phyloP scores from a whole-genome alignment of 2,888 invertebrate genomes.

The Cephus nigrinus region DNA sequence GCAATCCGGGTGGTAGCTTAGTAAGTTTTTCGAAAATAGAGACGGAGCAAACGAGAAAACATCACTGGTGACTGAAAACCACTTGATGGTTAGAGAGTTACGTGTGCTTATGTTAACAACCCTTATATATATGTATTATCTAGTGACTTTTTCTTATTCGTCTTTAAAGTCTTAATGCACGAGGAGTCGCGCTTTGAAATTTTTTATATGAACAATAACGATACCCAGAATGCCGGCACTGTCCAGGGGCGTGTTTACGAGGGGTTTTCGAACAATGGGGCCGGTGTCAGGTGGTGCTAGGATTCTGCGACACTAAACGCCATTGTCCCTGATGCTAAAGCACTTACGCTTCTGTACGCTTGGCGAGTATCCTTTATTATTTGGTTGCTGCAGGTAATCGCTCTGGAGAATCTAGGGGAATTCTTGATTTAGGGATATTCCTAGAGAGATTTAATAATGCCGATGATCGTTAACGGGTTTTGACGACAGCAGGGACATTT shows the following conservation, averaged over 20 bases:
- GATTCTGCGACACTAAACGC: background rate
- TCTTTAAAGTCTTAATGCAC: background rate
- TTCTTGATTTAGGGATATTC: background rate
- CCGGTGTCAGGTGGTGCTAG: background rate
- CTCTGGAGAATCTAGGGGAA: background rate
- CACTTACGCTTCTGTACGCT: background rate
- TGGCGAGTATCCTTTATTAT: background rate
- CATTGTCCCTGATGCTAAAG: background rate
- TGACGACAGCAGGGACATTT: background rate
- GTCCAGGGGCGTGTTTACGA: background rate
- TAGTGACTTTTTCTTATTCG: background rate
- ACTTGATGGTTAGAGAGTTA: background rate
- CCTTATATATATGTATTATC: background rate
- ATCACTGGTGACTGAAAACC: background rate
- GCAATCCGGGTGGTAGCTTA: background rate
- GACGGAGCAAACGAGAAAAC: background rate
- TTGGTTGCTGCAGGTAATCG: background rate
- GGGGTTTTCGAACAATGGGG: background rate
- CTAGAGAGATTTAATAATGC: background rate
- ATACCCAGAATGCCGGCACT: background rate
- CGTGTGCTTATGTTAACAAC: background rate
- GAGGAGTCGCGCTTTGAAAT: background rate
- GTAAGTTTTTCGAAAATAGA: background rate
- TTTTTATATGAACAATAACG: background rate
- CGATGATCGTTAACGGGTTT: background rate